Evolutionary conservation across 1,140 invertebrate species (phyloP), one percentile per base, ranked within the genome.

Genomic region (Chymomyza costata): DNA sequence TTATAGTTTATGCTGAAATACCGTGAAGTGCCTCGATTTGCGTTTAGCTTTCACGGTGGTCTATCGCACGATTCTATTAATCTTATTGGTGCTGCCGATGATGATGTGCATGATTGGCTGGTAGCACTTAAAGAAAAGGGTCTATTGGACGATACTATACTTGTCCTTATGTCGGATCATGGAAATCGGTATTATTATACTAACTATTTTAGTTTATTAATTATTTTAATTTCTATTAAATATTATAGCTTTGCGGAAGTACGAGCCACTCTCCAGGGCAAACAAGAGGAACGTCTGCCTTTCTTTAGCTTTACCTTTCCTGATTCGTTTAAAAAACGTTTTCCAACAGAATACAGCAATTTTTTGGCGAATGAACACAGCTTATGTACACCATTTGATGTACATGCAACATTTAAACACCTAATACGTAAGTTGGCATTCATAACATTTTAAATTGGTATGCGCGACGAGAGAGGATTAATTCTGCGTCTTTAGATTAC

Each of bases 111-210:
- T 6, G 86, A 90, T 1, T 93, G 93, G 87, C 65, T 95, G 1
- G 85, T 87, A 39, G 76, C 86, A 21, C 86, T 94, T 10, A 86
- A 90, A 18, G 73, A 87, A n/a, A 85, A 85, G 3, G 90, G 90
- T 0, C 78, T 90, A 21, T 86, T 95, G 0, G 91, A 96, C 64
- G 91, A 95, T 64, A 94, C 95, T 0, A 69, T 97, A 49, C 85
- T 97, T 1, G 90, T 97, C 32, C 70, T 96, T 1, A 94, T 96
- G 92, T 93, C 93, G 13, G 95, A 97, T 87, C 95, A 97, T 86
- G 95, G 95, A 8, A 91, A 93, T 54, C 92, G 93, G 21, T 25
- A 25, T n/a, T n/a, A 47, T n/a, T 1, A 31, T 28, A 8, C 17
- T 35, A 3, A 8, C 10, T n/a, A 52, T 0, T 48, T 28, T 35